Evolutionary conservation across 1,140 invertebrate genomes (phyloP), one percentile per base, ranked within the genome.

Genomic region (Drosophila seguyi): DNA sequence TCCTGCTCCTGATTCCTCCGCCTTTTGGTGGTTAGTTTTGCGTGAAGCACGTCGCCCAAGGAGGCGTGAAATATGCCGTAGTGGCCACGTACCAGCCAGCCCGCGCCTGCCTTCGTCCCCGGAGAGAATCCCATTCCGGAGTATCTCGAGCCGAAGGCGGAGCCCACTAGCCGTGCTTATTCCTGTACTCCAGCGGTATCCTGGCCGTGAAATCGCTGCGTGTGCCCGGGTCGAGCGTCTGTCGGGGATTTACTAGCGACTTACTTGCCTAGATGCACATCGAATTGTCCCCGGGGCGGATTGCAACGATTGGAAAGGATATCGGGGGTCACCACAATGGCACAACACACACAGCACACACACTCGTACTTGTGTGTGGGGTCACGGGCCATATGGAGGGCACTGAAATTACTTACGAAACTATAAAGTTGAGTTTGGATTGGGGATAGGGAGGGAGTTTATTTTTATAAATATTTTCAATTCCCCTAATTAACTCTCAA

Each of bases 31-130:
- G 84, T 90, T 84, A 79, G 76, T 79, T 79, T 79, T 42, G 38
- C 68, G 76, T 71, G 69, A 59, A 65, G 25, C 55, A 53, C 45
- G 27, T 48, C 47, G 34, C 25, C 53, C 81, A 83, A 80, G 72
- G 77, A 88, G 85, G 85, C 85, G 86, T 88, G 85, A 88, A 88
- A 90, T 88, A 47, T 69, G 85, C 63, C 42, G 29, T 38, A 59
- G 36, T 61, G 34, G 45, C 81, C 80, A 75, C 79, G 71, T 50
- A 47, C 56, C 31, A 44, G 22, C 22, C 31, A 3, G n/a, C 16
- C 31, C 2, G 16, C 20, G 25, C 25, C 25, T 4, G 2, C 4
- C 44, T 1, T 48, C 25, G 42, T 65, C 63, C 63, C 65, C 60
- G 44, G 57, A 63, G 62, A 41, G 20, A 14, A 14, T 44, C n/a